phyloP scores from a whole-genome alignment of 2,888 invertebrate genomes.

The Heliconius aoede region DNA sequence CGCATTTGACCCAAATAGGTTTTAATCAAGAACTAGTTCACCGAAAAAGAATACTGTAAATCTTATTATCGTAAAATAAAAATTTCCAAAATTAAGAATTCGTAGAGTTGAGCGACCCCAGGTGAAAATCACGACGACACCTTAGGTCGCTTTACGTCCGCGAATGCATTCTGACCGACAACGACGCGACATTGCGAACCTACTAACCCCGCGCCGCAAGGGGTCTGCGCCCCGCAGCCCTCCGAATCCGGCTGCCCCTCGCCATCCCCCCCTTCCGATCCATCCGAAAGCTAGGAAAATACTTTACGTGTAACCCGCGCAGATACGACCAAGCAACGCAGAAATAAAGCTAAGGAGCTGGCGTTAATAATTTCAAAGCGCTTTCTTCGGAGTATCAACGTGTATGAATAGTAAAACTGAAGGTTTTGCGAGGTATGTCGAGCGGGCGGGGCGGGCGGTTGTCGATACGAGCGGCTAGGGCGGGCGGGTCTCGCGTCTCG shows the following conservation, averaged over 20 bases:
- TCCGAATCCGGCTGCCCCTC: conserved; percentile 75
- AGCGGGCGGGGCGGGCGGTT: conserved; percentile 76
- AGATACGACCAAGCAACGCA: conserved; percentile 55
- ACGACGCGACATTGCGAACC: conserved; percentile 83
- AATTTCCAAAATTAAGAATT: conserved; percentile 44
- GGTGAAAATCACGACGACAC: conserved; percentile 78
- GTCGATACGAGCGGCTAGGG: conserved; percentile 79
- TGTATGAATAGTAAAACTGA: conserved; percentile 62
- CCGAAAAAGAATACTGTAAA: not conserved
- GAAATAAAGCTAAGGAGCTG: conserved; percentile 39
- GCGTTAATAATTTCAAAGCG: conserved; percentile 49
- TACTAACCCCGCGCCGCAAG: conserved; percentile 82
- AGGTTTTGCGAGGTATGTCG: conserved; percentile 58
- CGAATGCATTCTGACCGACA: conserved; percentile 83
- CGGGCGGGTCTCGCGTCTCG: conserved; percentile 85
- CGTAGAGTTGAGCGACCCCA: conserved; percentile 73
- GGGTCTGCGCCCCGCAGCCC: conserved; percentile 81
- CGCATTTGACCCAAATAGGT: conserved; percentile 72
- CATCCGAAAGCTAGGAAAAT: conserved; percentile 81
- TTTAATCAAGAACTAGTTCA: conserved; percentile 45
- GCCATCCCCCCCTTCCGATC: conserved; percentile 69
- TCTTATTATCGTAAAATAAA: not conserved
- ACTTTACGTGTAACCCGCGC: conserved; percentile 75
- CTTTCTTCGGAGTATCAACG: conserved; percentile 54
- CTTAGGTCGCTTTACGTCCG: conserved; percentile 82